Conservation (phyloP, 2,113 vertebrate genomes). For the Pseudorhombus dupliciocellatus region DNA sequence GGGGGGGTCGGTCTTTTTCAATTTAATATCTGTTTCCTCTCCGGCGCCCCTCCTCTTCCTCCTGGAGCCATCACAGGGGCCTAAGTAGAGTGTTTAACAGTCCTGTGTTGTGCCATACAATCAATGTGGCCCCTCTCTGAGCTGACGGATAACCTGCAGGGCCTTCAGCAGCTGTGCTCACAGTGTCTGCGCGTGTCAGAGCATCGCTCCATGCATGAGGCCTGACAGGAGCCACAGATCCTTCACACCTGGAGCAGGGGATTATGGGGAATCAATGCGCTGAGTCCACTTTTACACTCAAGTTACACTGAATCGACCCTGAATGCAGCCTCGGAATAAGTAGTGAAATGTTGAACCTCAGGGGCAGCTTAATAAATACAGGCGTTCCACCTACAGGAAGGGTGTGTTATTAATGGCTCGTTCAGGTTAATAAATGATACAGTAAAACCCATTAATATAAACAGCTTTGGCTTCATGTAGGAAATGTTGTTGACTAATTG, state of each 20-base stretch:
- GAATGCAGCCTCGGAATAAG: slow-evolving; percentile 7
- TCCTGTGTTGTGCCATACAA: slow-evolving; percentile 63
- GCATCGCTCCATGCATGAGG: slow-evolving; percentile 32
- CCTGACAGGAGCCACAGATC: slow-evolving; percentile 55
- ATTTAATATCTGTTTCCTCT: slow-evolving; percentile 64
- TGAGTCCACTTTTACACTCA: slow-evolving; percentile 39
- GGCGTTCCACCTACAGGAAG: neutral
- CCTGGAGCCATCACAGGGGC: slow-evolving; percentile 40
- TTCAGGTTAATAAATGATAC: neutral
- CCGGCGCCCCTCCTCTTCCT: slow-evolving; percentile 5
- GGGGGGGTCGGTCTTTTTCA: slow-evolving; percentile 76
- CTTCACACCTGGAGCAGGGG: slow-evolving; percentile 55
- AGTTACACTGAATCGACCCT: slow-evolving; percentile 4
- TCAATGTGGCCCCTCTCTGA: slow-evolving; percentile 61
- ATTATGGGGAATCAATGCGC: slow-evolving; percentile 56
- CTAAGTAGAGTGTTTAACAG: slow-evolving; percentile 68
- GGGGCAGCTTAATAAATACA: neutral
- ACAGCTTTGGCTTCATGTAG: neutral
- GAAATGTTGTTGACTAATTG: neutral
- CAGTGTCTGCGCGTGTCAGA: slow-evolving; percentile 58
- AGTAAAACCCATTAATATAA: neutral
- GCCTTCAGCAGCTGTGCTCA: slow-evolving; percentile 35
- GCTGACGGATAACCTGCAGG: slow-evolving; percentile 54
- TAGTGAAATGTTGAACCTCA: neutral
- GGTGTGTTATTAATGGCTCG: neutral